Evolutionary conservation across 2,113 vertebrate species (phyloP).

Genomic region (Cyprinodon brontotheroides): DNA sequence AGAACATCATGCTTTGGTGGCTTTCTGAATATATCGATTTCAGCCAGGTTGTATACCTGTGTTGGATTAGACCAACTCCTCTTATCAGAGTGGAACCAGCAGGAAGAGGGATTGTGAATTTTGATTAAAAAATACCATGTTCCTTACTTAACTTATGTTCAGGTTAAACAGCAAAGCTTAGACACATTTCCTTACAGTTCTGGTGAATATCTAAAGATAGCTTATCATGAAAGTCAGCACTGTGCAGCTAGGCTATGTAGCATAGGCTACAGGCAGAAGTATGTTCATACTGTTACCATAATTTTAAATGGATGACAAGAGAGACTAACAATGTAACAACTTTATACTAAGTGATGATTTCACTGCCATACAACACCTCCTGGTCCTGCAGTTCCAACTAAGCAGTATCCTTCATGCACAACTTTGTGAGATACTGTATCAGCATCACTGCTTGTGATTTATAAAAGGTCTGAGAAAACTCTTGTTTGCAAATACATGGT

Average conservation of each 20-base stretch:
- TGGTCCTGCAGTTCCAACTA: too few relatives aligned
- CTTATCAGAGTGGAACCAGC: neutral
- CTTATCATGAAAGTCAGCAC: neutral
- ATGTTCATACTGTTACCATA: neutral
- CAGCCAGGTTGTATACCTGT: constrained; percentile 25
- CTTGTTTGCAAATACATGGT: too few relatives aligned
- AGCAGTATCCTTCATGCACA: too few relatives aligned
- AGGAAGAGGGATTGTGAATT: neutral
- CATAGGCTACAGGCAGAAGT: neutral
- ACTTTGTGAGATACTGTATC: too few relatives aligned
- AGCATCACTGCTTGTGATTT: too few relatives aligned
- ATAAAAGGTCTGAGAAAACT: too few relatives aligned
- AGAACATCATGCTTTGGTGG: constrained; percentile 26
- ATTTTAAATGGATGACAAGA: too few relatives aligned
- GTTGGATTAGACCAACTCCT: neutral
- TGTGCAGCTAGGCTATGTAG: neutral
- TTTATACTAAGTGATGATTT: too few relatives aligned
- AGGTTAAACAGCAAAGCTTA: neutral
- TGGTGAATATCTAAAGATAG: neutral
- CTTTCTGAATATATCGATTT: constrained; percentile 42
- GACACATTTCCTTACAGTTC: neutral
- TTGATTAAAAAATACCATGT: neutral
- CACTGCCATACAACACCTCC: too few relatives aligned
- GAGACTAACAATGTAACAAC: too few relatives aligned
- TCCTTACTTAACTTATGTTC: neutral